phyloP scores from a whole-genome alignment of 2,113 vertebrate genomes.

The Pachycephala philippinensis region DNA sequence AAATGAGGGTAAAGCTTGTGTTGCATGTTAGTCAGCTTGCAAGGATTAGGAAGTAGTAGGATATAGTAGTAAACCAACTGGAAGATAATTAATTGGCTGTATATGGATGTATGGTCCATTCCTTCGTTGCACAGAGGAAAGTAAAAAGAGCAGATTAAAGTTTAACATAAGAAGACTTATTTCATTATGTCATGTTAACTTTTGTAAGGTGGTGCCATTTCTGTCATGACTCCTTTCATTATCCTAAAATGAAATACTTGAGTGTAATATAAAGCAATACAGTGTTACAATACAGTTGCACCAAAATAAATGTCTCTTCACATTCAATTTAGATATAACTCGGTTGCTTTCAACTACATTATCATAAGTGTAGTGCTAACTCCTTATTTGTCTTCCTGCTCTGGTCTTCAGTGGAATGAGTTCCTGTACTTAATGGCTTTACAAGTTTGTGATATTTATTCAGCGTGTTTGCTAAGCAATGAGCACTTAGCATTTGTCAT shows the following conservation, averaged over 20 bases:
- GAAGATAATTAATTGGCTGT: background rate
- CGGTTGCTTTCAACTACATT: background rate
- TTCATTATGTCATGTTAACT: background rate
- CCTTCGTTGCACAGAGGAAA: background rate
- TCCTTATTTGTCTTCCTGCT: slow-evolving; percentile 36
- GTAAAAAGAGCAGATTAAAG: background rate
- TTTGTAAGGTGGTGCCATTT: background rate
- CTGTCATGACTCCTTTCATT: background rate
- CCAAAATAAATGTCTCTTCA: background rate
- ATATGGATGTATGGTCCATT: background rate
- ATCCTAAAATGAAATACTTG: background rate
- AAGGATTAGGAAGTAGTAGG: background rate
- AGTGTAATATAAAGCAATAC: background rate
- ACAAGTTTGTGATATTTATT: slow-evolving; percentile 40
- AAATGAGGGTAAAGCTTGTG: background rate
- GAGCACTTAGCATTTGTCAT: slow-evolving; percentile 39
- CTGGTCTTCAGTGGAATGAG: slow-evolving; percentile 1
- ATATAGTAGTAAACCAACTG: background rate
- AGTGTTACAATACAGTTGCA: background rate
- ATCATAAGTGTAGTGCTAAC: background rate
- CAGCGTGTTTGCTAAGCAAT: slow-evolving; percentile 36
- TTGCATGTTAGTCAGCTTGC: fast-evolving
- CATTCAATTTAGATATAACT: background rate
- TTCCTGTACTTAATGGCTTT: slow-evolving; percentile 35
- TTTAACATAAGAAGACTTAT: background rate